A percentile compares a stretch with the other conserved stretches of the same genome.
Conservation (phyloP, 2,797 vertebrate genomes). For the Octomys mimax region DNA sequence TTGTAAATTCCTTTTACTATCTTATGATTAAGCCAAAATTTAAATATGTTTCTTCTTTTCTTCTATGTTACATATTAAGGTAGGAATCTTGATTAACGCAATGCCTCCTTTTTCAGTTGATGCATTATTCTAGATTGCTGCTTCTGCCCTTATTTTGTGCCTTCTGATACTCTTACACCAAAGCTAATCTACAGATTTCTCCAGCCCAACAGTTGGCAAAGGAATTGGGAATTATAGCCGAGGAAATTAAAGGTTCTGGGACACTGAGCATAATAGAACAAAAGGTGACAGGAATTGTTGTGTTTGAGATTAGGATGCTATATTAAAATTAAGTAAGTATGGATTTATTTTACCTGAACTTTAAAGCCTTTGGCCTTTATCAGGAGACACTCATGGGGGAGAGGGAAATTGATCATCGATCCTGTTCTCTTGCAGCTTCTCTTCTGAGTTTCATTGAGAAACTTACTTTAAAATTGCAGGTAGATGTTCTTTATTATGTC, state of each 20-base stretch:
- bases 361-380: neutral
- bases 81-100: neutral
- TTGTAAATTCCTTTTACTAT: neutral
- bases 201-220: neutral
- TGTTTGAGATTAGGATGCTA: neutral
- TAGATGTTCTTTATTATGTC: neutral
- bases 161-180: neutral
- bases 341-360: constrained; percentile 34
- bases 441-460: neutral
- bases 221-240: constrained; percentile 9
- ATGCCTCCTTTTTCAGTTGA: neutral
- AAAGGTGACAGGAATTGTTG: neutral
- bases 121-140: neutral
- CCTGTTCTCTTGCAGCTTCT: neutral
- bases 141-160: neutral
- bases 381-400: neutral
- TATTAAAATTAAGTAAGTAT: neutral
- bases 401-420: neutral
- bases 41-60: neutral
- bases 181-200: neutral
- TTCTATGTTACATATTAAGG: neutral
- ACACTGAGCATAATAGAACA: neutral
- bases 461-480: neutral
- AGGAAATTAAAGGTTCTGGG: neutral
- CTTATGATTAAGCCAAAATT: neutral